Conservation (phyloP, 2,888 invertebrate genomes). For the Paralinhomoeus sp. region DNA sequence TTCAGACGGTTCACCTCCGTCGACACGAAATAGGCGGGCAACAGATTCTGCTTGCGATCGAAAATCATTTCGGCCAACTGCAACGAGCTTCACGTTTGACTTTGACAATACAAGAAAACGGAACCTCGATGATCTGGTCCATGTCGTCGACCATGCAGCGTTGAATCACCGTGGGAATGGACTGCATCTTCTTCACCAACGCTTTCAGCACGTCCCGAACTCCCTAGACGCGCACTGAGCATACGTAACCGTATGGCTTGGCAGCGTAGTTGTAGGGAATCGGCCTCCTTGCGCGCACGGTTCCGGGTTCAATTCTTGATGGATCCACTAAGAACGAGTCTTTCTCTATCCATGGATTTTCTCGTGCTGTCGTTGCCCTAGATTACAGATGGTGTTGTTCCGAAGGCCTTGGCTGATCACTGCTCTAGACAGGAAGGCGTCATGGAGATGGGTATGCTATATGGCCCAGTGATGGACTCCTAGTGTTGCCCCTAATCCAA, state of each 20-base stretch:
- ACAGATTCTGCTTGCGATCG: constrained; percentile 64
- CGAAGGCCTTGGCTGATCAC: too few relatives aligned
- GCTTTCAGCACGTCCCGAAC: constrained; percentile 29
- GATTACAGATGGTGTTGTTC: too few relatives aligned
- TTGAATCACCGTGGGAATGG: not conserved
- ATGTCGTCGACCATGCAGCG: not conserved
- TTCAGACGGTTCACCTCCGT: constrained; percentile 51
- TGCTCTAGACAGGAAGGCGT: not conserved
- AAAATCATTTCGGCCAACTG: constrained; percentile 61
- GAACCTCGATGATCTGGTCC: not conserved
- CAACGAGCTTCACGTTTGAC: not conserved
- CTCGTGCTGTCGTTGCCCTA: too few relatives aligned
- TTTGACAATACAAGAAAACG: not conserved
- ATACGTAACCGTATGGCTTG: too few relatives aligned
- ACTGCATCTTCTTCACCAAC: constrained; percentile 51
- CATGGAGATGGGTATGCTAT: too few relatives aligned
- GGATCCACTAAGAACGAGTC: too few relatives aligned
- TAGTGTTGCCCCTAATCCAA: too few relatives aligned
- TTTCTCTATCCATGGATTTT: too few relatives aligned
- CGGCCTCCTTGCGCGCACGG: too few relatives aligned
- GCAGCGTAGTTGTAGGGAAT: too few relatives aligned
- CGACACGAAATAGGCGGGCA: constrained; percentile 81
- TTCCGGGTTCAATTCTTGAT: too few relatives aligned
- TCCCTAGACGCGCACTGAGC: constrained; percentile 19
- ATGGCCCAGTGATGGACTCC: too few relatives aligned